A percentile compares a stretch with the other conserved stretches of the same genome.
Evolutionary conservation across 2,113 vertebrate genomes (phyloP).

Genomic region (Gopherus evgoodei): DNA sequence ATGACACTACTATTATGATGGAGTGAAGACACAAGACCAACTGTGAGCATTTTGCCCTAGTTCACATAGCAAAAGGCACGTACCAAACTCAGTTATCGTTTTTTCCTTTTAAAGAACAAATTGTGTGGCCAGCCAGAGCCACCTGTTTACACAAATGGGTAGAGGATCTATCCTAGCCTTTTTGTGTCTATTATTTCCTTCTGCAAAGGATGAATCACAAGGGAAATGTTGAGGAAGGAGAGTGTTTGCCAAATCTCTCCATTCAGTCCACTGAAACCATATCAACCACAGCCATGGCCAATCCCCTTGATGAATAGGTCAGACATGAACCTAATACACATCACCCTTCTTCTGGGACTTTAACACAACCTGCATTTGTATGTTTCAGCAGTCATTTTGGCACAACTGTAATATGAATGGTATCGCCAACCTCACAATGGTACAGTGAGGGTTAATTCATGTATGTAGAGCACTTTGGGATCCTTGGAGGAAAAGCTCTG

Average conservation of each 20-base stretch:
- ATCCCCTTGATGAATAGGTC: not conserved
- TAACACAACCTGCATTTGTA: not conserved
- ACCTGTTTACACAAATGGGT: not conserved
- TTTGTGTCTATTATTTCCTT: not conserved
- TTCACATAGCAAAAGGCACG: not conserved
- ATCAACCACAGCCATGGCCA: not conserved
- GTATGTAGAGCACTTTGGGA: not conserved
- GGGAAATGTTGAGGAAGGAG: not conserved
- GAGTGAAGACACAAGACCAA: not conserved
- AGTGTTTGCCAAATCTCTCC: not conserved
- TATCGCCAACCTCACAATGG: not conserved
- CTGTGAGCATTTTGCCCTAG: not conserved
- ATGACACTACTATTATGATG: fast-evolving
- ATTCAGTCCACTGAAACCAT: not conserved
- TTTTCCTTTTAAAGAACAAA: not conserved
- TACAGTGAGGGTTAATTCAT: not conserved
- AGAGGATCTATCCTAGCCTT: not conserved
- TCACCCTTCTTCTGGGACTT: not conserved
- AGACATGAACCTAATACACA: not conserved
- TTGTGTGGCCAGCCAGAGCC: not conserved
- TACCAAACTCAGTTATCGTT: not conserved
- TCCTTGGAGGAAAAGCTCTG: not conserved
- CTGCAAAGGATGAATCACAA: not conserved
- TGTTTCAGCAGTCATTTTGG: not conserved
- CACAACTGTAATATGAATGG: not conserved